phyloP scores from a whole-genome alignment of 1,140 invertebrate genomes.

The Pollicipes pollicipes region DNA sequence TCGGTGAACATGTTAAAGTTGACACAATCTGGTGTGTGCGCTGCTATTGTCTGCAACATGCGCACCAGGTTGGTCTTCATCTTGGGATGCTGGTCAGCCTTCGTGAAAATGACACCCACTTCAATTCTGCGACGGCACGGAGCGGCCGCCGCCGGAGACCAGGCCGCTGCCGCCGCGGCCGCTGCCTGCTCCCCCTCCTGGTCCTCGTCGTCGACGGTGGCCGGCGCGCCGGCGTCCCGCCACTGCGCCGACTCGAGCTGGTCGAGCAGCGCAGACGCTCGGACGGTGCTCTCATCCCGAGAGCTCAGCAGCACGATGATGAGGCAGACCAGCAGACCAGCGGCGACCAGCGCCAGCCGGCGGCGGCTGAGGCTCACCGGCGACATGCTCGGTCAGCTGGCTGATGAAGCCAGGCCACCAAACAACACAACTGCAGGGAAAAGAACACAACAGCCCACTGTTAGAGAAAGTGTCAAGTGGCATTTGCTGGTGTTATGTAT shows the following conservation, averaged over 20 bases:
- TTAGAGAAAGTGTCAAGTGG: too few relatives aligned
- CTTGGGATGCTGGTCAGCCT: slow-evolving; percentile 36
- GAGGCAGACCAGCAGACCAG: background rate
- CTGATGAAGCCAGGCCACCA: too few relatives aligned
- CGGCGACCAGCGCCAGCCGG: background rate
- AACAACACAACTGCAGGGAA: too few relatives aligned
- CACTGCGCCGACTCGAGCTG: background rate
- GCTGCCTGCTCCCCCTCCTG: slow-evolving; percentile 70
- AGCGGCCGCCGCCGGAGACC: slow-evolving; percentile 56
- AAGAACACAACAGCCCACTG: too few relatives aligned
- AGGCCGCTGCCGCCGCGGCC: slow-evolving; percentile 72
- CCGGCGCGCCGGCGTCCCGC: background rate
- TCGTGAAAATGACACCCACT: slow-evolving; percentile 35
- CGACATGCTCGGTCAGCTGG: too few relatives aligned
- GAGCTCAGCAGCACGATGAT: background rate
- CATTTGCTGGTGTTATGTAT: too few relatives aligned
- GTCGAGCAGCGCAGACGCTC: background rate
- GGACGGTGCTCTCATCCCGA: too few relatives aligned
- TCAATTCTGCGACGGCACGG: slow-evolving; percentile 16
- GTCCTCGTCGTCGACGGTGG: slow-evolving; percentile 52
- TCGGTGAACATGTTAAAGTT: slow-evolving; percentile 50
- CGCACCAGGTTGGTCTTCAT: slow-evolving; percentile 39
- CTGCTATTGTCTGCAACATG: slow-evolving; percentile 38
- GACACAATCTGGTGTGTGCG: slow-evolving; percentile 32
- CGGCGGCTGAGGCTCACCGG: background rate